A percentile compares a stretch with the other conserved stretches of the same genome.
phyloP scores from a whole-genome alignment of 2,113 vertebrate genomes.

The Zosterops pallidus region DNA sequence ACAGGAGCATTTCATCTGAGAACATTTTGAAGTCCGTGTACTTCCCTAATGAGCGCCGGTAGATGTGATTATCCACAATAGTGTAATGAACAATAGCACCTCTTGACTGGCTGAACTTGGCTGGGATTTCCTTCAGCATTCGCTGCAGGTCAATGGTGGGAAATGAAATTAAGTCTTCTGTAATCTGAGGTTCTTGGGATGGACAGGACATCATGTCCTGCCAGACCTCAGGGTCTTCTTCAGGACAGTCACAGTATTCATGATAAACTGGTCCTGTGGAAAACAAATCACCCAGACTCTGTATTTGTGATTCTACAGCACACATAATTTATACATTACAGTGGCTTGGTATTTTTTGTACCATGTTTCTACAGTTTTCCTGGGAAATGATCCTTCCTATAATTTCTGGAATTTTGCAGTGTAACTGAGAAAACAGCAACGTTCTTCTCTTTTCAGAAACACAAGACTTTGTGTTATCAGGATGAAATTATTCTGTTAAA shows the following conservation, averaged over 20 bases:
- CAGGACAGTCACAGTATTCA: slow-evolving; percentile 89
- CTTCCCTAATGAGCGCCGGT: slow-evolving; percentile 86
- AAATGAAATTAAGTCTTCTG: slow-evolving; percentile 83
- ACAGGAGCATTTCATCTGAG: slow-evolving; percentile 92
- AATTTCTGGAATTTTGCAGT: not conserved
- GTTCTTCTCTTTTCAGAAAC: not conserved
- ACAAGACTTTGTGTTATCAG: not conserved
- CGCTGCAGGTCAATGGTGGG: slow-evolving; percentile 82
- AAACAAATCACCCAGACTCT: not conserved
- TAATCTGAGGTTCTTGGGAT: slow-evolving; percentile 79
- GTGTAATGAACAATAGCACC: slow-evolving; percentile 90
- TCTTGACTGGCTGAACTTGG: slow-evolving; percentile 78
- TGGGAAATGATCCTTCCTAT: not conserved
- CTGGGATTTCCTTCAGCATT: slow-evolving; percentile 83
- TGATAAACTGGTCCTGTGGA: slow-evolving; percentile 86
- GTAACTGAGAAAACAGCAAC: not conserved
- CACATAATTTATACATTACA: not conserved
- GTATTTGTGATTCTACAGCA: not conserved
- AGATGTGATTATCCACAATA: slow-evolving; percentile 81
- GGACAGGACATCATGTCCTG: slow-evolving; percentile 80
- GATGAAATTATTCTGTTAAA: not conserved
- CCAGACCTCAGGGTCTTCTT: slow-evolving; percentile 78
- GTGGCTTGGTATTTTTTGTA: not conserved
- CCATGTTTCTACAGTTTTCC: not conserved
- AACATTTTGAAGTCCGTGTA: slow-evolving; percentile 99